Base-by-base conservation (phyloP, 2,888 invertebrate genomes). In the Helicoverpa assulta region DNA sequence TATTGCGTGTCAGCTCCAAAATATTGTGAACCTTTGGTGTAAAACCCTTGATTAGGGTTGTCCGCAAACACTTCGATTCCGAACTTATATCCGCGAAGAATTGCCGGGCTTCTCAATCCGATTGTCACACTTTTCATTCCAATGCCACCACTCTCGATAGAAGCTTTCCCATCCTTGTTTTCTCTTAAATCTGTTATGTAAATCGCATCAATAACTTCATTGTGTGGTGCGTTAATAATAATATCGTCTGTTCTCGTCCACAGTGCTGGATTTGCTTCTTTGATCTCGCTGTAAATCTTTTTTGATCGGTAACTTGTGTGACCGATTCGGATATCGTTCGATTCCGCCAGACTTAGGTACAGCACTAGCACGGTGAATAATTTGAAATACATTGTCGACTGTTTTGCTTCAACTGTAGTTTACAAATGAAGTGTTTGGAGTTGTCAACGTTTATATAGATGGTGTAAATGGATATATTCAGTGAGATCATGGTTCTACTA, bases 61-160 rank as follows among this genome's bases (percentile, higher is more conserved):
- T 75, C 86, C 0, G 88, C 89, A 55, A 85, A 95, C 16, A 95
- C 94, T 81, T 94, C 93, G 12, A 95, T 85, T 71, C 86, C 80
- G 68, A 95, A 95, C 61, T 88, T 93, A 67, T 94, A 95, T 0
- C 95, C 95, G 73, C 94, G 85, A 6, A 95, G 78, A 29, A 94
- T 85, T 0, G 89, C 84, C 0, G 95, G 94, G 73, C 94, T 95
- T 51, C 92, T 92, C 55, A 95, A 56, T 0, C 80, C 89, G 5
- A 95, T 85, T 0, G 92, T 93, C 1, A 95, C 95, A 84, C 85
- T 90, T 18, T 89, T 91, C 3, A 80, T 84, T 0, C 94, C 95
- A 21, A 95, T 70, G 0, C 95, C 95, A 0, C 95, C 95, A 53
- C 87, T 91, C 60, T 90, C 87, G 0, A 95, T 89, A 12, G 71